These are phyloP conservation scores for Aleiodes alternator DNA, from an alignment of 2,888 invertebrate genomes.

Conservation along the genomic window DNA sequence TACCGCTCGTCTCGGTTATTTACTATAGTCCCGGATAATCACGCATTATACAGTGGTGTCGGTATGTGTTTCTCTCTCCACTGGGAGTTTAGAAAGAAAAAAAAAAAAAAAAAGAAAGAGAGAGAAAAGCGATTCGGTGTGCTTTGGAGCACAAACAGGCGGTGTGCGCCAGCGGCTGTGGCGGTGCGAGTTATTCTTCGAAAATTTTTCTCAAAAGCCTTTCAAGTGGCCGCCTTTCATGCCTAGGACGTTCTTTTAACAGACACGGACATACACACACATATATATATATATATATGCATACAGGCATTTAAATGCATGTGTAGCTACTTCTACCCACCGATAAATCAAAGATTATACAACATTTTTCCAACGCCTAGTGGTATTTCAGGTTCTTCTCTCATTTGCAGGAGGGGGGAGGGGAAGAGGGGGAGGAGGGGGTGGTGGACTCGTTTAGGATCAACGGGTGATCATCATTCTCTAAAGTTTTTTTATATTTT, in stretches of 20 bases:
- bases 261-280: constrained; percentile 23
- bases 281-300: neutral
- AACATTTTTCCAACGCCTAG: constrained; percentile 54
- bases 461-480: constrained; percentile 14
- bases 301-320: neutral
- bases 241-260: constrained; percentile 35
- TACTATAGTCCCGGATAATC: constrained; percentile 57
- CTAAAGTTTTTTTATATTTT: neutral
- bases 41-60: constrained; percentile 54
- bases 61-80: constrained; percentile 59
- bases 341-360: constrained; percentile 60
- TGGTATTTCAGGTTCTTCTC: constrained; percentile 42
- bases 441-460: constrained; percentile 29
- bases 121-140: constrained; percentile 48
- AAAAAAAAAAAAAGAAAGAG: constrained; percentile 74
- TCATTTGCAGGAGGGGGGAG: neutral
- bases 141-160: constrained; percentile 37
- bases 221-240: constrained; percentile 55
- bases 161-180: constrained; percentile 41
- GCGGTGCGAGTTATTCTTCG: constrained; percentile 44
- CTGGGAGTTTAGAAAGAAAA: constrained; percentile 81
- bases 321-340: constrained; percentile 28
- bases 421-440: neutral
- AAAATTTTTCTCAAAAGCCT: constrained; percentile 57
- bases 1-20: constrained; percentile 55